Conservation (phyloP, 2,888 invertebrate species). For the Marasmarcha lunaedactyla region DNA sequence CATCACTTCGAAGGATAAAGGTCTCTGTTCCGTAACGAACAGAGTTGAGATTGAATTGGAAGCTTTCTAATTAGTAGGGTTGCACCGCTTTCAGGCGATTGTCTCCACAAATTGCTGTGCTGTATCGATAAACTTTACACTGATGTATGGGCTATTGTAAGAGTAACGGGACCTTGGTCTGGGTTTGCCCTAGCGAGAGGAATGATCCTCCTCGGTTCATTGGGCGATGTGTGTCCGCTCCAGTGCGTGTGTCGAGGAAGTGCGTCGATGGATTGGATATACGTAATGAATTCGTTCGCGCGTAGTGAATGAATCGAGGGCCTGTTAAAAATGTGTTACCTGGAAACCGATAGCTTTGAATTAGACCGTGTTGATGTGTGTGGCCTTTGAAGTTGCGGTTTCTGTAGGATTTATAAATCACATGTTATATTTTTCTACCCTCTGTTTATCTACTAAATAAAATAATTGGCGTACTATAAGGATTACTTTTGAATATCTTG, state of each 20-base stretch:
- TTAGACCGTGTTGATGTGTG: too few relatives aligned
- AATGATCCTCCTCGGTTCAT: not conserved
- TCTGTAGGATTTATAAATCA: too few relatives aligned
- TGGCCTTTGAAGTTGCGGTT: constrained; percentile 2
- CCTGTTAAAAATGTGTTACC: too few relatives aligned
- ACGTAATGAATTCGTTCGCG: too few relatives aligned
- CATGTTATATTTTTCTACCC: too few relatives aligned
- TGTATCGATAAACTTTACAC: constrained; percentile 15
- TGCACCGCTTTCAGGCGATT: constrained; percentile 1
- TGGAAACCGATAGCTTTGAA: too few relatives aligned
- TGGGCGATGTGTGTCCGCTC: not conserved
- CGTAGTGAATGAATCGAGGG: too few relatives aligned
- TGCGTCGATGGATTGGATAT: not conserved
- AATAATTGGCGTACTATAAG: too few relatives aligned
- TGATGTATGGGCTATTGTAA: constrained; percentile 25
- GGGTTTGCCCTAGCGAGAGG: not conserved
- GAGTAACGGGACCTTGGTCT: constrained; percentile 14
- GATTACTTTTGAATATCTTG: too few relatives aligned
- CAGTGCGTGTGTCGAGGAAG: not conserved
- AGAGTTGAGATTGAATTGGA: not conserved
- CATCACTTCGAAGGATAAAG: not conserved
- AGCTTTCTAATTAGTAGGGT: not conserved
- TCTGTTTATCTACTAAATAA: too few relatives aligned
- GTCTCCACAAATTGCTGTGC: constrained; percentile 2
- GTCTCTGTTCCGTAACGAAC: not conserved